Evolutionary conservation across 2,797 vertebrate genomes (phyloP).

Genomic region (Protonibea diacanthus): DNA sequence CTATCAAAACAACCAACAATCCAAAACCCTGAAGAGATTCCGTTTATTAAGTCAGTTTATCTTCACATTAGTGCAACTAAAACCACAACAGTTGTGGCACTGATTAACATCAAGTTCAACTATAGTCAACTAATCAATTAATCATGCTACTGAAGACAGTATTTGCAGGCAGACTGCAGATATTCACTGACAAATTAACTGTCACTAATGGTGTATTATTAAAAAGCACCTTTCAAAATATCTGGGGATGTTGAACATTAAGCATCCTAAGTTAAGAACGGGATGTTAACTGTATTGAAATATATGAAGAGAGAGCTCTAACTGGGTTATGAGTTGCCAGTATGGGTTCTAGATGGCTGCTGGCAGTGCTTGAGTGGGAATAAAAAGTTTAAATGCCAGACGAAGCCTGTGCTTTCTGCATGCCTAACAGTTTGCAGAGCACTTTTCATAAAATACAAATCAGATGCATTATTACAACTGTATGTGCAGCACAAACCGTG

Average conservation of each 20-base stretch:
- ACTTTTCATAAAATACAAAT: conserved; percentile 56
- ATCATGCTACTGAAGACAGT: not conserved
- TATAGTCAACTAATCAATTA: not conserved
- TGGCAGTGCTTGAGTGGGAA: conserved; percentile 18
- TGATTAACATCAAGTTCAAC: too few species aligned
- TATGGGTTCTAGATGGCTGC: conserved; percentile 30
- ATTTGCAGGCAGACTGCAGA: too few species aligned
- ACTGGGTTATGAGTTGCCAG: conserved; percentile 12
- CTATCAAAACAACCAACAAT: too few species aligned
- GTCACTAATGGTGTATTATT: not conserved
- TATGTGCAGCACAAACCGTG: conserved; percentile 40
- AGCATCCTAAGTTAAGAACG: not conserved
- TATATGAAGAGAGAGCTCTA: not conserved
- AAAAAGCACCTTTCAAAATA: not conserved
- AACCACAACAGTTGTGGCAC: not conserved
- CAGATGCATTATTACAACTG: conserved; percentile 57
- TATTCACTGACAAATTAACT: too few species aligned
- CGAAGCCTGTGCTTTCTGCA: conserved; percentile 36
- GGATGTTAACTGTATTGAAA: conserved; percentile 8
- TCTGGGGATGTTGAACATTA: not conserved
- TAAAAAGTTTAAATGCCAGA: conserved; percentile 56
- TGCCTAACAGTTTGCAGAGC: conserved; percentile 30
- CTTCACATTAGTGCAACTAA: not conserved
- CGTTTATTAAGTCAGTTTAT: not conserved
- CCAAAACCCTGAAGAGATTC: not conserved